Percentiles rank a stretch among this genome's conserved stretches.
phyloP scores from a whole-genome alignment of 1,140 invertebrate genomes.

The Pseudomyrmex cubaensis region DNA sequence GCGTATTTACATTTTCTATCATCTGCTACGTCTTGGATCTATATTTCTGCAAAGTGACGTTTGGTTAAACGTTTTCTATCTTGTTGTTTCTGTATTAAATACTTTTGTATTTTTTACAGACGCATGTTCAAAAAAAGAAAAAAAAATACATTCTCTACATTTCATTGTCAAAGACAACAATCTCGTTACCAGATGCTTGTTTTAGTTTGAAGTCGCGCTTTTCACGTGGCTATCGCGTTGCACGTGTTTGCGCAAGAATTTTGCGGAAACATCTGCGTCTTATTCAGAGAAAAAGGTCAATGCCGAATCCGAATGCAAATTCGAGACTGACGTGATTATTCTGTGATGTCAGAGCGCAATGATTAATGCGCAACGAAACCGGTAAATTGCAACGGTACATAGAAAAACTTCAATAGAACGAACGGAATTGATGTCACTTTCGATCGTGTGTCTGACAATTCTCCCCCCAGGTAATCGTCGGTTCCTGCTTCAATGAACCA shows the following conservation, averaged over 20 bases:
- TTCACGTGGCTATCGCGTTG: not conserved
- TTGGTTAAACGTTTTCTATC: too few relatives aligned
- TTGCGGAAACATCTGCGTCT: not conserved
- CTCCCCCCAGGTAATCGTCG: not conserved
- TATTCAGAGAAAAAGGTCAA: conserved; percentile 20
- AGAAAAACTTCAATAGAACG: conserved; percentile 5
- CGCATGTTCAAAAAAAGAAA: too few relatives aligned
- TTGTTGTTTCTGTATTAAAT: too few relatives aligned
- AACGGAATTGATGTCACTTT: conserved; percentile 18
- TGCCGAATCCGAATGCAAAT: conserved; percentile 20
- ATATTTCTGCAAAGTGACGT: too few relatives aligned
- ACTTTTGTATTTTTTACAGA: too few relatives aligned
- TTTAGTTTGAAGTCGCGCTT: not conserved
- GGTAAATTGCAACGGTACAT: not conserved
- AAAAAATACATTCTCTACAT: too few relatives aligned
- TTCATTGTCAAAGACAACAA: too few relatives aligned
- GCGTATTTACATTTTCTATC: not conserved
- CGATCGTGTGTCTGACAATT: not conserved
- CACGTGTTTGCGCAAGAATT: not conserved
- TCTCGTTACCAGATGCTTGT: not conserved
- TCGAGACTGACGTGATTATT: conserved; percentile 11
- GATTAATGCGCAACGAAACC: conserved; percentile 28
- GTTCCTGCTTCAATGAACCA: not conserved
- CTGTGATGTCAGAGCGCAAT: conserved; percentile 21
- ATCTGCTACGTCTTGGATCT: too few relatives aligned